Evolutionary conservation across 2,113 vertebrate species (phyloP), one percentile per base, ranked within the genome.

Genomic region (Ptilorrhoa leucosticta): DNA sequence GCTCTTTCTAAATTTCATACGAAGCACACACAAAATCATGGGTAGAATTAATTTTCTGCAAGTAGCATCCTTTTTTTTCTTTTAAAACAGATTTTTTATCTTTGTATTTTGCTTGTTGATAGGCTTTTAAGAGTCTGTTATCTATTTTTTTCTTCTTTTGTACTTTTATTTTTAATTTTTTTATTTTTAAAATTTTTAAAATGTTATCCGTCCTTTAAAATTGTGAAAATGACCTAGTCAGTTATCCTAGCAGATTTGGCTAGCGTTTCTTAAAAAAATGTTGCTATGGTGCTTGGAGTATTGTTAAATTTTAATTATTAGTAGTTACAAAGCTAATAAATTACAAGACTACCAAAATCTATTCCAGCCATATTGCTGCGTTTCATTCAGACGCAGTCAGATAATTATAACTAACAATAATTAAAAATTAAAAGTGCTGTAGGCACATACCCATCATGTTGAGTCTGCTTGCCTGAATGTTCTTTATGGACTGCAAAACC

Each of bases 351-450:
- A 53, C 88, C 88, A 96, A 96, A 95, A 96, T 95, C 91, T 83
- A 94, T 93, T 97, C 92, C 95, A 97, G 63, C 93, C 95, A 92
- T 96, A 95, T 96, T 93, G 82, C 85, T 66, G 94, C 71, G 86
- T 97, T 96, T 97, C 97, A 91, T 85, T 97, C 96, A 95, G 96
- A 97, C 85, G 4, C 97, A 97, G 97, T 96, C 95, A 95, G 97
- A 97, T 98, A 98, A 98, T 98, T 98, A 98, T 96, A 97, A 98
- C 97, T 97, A 97, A 97, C 96, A 98, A 98, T 98, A 98, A 98
- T 98, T 98, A 98, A 98, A 98, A 97, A 97, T 96, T 96, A 93
- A 94, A 98, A 98, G 96, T 94, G 98, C 98, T 98, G 90, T 98
- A 98, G 98, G 98, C 97, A 97, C 91, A 97, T 95, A 94, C 97